Evolutionary conservation across 2,797 vertebrate genomes (phyloP).

Genomic region (Typhlichthys eigenmanni): DNA sequence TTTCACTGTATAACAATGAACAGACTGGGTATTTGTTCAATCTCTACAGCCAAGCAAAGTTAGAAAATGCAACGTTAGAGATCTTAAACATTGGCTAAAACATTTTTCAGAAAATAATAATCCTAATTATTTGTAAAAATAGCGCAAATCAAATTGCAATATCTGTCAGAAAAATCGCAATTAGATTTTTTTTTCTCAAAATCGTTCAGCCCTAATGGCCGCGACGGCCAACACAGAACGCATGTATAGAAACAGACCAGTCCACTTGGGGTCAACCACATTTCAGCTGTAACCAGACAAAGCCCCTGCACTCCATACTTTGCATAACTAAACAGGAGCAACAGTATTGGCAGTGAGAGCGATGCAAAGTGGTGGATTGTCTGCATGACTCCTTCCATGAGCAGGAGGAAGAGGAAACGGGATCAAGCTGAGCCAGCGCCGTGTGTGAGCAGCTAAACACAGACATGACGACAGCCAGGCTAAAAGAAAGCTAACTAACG

Average conservation of each 20-base stretch:
- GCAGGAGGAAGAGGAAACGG: conserved; percentile 33
- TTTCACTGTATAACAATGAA: no score
- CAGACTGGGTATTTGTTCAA: no score
- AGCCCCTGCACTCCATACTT: conserved; percentile 12
- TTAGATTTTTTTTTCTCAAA: no score
- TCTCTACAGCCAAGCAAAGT: no score
- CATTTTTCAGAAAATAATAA: neutral
- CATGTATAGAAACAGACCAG: conserved; percentile 1
- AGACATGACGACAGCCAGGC: conserved; percentile 5
- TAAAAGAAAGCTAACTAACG: neutral
- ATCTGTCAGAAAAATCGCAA: no score
- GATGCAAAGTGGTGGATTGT: conserved; percentile 24
- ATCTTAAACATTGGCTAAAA: neutral
- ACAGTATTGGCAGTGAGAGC: conserved; percentile 18
- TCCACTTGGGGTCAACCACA: conserved; percentile 22
- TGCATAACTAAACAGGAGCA: conserved; percentile 19
- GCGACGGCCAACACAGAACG: no score
- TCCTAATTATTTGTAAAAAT: neutral
- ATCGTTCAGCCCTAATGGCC: no score
- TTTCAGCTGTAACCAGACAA: conserved; percentile 4
- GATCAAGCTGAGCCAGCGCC: conserved; percentile 24
- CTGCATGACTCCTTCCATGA: conserved; percentile 13
- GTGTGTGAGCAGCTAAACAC: conserved; percentile 22
- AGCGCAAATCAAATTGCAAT: no score
- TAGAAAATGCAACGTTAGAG: no score